These are phyloP conservation scores for Hyppa rectilinea DNA, from an alignment of 2,888 invertebrate genomes.

Conservation along the genomic window DNA sequence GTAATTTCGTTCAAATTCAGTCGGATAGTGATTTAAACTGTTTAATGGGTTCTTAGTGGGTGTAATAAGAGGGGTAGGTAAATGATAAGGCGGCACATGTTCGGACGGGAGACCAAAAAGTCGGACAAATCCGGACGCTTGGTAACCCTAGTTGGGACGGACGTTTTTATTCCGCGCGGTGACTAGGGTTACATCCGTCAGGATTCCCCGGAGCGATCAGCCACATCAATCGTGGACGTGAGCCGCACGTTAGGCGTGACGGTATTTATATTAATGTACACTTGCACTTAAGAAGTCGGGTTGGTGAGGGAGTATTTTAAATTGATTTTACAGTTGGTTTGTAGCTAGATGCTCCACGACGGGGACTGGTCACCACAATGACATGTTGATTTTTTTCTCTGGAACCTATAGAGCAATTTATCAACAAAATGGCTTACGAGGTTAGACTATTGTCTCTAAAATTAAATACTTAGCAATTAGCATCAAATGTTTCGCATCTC, in stretches of 20 bases:
- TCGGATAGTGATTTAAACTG: not conserved
- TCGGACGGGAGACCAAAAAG: not conserved
- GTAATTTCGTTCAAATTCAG: not conserved
- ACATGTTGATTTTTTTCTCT: not conserved
- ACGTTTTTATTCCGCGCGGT: slow-evolving; percentile 72
- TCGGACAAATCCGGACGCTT: not conserved
- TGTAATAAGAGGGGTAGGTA: not conserved
- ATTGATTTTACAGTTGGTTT: slow-evolving; percentile 19
- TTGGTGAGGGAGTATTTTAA: slow-evolving; percentile 3
- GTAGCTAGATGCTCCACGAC: not conserved
- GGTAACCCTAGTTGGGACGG: slow-evolving; percentile 2
- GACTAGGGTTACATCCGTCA: slow-evolving; percentile 70
- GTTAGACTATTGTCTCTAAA: not conserved
- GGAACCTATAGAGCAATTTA: not conserved
- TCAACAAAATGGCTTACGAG: not conserved
- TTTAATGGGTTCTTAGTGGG: too few relatives aligned
- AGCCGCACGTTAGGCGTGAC: slow-evolving; percentile 49
- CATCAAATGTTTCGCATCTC: not conserved
- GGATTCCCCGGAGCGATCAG: slow-evolving; percentile 62
- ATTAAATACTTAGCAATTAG: too few relatives aligned
- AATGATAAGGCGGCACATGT: not conserved
- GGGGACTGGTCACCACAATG: too few relatives aligned
- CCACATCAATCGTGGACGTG: slow-evolving; percentile 65
- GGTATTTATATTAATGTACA: slow-evolving; percentile 63
- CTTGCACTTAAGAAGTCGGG: slow-evolving; percentile 40